Percentiles rank a stretch among this genome's conserved stretches.
Conservation (phyloP, 2,888 invertebrate species). For the Adineta ricciae region DNA sequence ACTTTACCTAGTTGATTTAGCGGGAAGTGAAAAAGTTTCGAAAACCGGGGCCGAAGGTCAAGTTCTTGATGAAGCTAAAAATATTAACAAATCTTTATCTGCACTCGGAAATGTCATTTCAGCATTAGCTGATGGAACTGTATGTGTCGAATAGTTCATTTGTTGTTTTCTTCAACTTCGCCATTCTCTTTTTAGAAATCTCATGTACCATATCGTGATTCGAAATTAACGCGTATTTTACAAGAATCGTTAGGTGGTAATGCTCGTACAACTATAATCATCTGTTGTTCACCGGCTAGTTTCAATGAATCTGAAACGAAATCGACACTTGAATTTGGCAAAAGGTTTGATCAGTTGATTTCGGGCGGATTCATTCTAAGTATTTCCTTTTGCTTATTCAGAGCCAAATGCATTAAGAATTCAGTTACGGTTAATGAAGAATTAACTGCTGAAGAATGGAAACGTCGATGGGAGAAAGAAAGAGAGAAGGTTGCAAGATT, state of each 20-base stretch:
- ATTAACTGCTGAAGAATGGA: slow-evolving; percentile 99
- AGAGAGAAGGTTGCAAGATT: slow-evolving; percentile 82
- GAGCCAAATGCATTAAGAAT: slow-evolving; percentile 99
- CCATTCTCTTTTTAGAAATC: slow-evolving; percentile 58
- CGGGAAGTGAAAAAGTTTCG: slow-evolving; percentile 95
- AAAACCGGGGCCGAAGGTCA: slow-evolving; percentile 99
- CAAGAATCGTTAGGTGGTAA: slow-evolving; percentile 99
- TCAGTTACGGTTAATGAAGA: slow-evolving; percentile 98
- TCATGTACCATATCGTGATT: slow-evolving; percentile 98
- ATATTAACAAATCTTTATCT: slow-evolving; percentile 97
- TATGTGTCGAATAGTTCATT: background rate
- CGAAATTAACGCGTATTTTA: slow-evolving; percentile 90
- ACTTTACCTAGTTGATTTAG: slow-evolving; percentile 95
- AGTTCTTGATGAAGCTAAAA: slow-evolving; percentile 96
- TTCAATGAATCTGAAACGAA: slow-evolving; percentile 98
- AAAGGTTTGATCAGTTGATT: slow-evolving; percentile 49
- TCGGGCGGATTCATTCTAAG: too few relatives aligned
- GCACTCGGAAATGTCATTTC: slow-evolving; percentile 98
- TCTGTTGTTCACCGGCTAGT: slow-evolving; percentile 95
- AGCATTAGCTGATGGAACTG: slow-evolving; percentile 80
- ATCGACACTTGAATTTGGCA: slow-evolving; percentile 93
- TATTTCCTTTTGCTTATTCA: too few relatives aligned
- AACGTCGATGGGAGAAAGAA: slow-evolving; percentile 91
- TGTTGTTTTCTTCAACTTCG: background rate
- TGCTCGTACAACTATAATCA: slow-evolving; percentile 93